These are phyloP conservation scores for Tylochromis polylepis DNA, from an alignment of 2,113 vertebrate genomes.

Conservation along the genomic window DNA sequence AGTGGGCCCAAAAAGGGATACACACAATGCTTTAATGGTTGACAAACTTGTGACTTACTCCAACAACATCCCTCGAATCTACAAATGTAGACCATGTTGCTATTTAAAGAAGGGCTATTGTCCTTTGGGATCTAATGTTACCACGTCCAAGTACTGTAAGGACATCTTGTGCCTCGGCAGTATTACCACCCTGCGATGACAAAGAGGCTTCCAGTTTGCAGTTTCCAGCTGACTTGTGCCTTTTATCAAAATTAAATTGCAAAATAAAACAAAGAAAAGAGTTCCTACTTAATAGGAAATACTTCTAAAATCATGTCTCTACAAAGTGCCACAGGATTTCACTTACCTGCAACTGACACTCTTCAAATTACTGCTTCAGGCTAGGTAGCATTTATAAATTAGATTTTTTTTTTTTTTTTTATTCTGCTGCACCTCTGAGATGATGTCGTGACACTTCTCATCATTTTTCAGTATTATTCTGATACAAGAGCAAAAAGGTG, in stretches of 20 bases:
- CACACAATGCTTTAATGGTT: neutral
- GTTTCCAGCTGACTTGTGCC: neutral
- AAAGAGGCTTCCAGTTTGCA: neutral
- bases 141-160: neutral
- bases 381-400: neutral
- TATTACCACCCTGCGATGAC: neutral
- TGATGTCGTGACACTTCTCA: neutral
- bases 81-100: neutral
- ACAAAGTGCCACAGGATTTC: neutral
- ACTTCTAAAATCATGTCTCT: neutral
- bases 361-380: neutral
- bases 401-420: neutral
- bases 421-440: neutral
- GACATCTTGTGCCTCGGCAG: neutral
- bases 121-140: neutral
- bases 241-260: neutral
- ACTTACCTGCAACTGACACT: neutral
- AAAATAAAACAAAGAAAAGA: neutral
- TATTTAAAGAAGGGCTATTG: neutral
- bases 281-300: neutral
- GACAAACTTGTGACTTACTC: neutral
- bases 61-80: neutral
- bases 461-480: constrained; percentile 23
- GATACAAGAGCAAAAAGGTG: constrained; percentile 19
- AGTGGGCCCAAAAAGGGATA: neutral